Conservation (phyloP, 2,113 vertebrate genomes). For the Pogona vitticeps region DNA sequence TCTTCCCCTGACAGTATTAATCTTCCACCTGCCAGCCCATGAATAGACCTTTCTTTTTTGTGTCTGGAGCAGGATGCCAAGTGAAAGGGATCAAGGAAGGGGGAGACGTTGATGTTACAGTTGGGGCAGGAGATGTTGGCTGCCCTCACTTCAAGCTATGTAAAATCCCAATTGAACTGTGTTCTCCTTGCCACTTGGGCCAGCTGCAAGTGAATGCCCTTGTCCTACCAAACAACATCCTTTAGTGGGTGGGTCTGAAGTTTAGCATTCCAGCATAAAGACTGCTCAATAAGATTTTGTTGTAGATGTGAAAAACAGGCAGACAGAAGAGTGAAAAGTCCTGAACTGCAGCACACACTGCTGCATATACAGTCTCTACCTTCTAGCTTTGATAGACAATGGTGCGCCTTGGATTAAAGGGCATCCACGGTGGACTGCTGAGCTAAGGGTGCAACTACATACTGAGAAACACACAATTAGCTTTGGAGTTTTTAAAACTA, state of each 20-base stretch:
- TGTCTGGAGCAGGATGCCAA: conserved; percentile 48
- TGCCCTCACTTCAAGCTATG: neutral
- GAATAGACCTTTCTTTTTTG: conserved; percentile 63
- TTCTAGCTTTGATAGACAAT: conserved; percentile 13
- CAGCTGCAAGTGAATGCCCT: too few species aligned
- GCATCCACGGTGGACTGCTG: neutral
- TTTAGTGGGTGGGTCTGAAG: neutral
- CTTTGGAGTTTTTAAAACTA: too few species aligned
- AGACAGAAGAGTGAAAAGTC: too few species aligned
- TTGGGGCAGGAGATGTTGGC: conserved; percentile 33
- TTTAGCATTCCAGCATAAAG: neutral
- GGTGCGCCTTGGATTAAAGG: neutral
- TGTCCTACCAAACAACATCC: neutral
- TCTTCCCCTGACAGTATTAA: conserved; percentile 61
- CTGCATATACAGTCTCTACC: too few species aligned
- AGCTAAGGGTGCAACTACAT: too few species aligned
- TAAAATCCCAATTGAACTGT: neutral
- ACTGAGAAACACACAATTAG: too few species aligned
- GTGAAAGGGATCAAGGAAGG: conserved; percentile 26
- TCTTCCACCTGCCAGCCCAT: conserved; percentile 62
- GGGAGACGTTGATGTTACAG: neutral
- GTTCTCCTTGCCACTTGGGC: neutral
- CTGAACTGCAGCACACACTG: too few species aligned
- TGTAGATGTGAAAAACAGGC: too few species aligned
- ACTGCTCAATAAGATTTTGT: neutral